These are phyloP conservation scores for Clinocottus analis DNA, from an alignment of 2,113 vertebrate species.

Conservation along the genomic window DNA sequence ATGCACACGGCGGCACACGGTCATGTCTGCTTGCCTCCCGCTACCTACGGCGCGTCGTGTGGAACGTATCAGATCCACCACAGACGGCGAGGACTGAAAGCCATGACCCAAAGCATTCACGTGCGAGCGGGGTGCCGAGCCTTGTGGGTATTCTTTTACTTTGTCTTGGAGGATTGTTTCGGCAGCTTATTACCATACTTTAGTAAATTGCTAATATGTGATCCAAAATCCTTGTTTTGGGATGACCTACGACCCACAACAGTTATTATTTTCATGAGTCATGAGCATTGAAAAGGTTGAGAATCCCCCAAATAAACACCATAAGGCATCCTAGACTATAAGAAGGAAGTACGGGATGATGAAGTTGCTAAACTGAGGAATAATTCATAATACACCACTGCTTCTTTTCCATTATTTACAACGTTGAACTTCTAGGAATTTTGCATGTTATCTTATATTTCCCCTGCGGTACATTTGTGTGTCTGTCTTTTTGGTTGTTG, in stretches of 20 bases:
- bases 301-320: neutral
- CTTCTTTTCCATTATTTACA: neutral
- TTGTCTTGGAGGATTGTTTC: neutral
- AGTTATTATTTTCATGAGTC: neutral
- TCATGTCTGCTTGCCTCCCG: conserved; percentile 38
- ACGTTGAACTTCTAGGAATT: neutral
- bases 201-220: neutral
- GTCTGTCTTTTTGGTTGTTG: no score
- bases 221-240: no score
- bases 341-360: neutral
- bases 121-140: neutral
- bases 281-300: neutral
- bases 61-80: conserved; percentile 51
- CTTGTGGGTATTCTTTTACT: neutral
- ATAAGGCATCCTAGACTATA: neutral
- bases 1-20: conserved; percentile 51
- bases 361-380: neutral
- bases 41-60: conserved; percentile 35
- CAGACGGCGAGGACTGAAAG: conserved; percentile 45
- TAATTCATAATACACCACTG: neutral
- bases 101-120: conserved; percentile 41
- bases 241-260: neutral
- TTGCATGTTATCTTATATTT: neutral
- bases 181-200: neutral
- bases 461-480: neutral